These are phyloP conservation scores for Epizoanthus stellaris DNA, from an alignment of 92 coral and sea anemone species.

Conservation along the genomic window DNA sequence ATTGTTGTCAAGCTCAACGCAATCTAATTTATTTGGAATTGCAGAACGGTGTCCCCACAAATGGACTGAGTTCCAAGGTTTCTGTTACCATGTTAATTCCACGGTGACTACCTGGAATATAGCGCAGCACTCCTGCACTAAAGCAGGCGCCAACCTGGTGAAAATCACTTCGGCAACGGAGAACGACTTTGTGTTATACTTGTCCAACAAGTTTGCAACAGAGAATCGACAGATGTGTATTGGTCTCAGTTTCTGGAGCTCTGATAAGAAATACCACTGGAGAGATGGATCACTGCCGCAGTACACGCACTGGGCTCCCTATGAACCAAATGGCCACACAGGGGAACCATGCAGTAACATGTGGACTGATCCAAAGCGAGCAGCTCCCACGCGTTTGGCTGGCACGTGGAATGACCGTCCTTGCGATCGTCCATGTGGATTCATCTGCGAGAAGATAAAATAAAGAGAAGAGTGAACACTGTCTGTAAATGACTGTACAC, in stretches of 20 bases:
- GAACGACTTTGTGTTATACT: not conserved
- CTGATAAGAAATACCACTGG: not conserved
- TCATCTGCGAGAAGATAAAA: not conserved
- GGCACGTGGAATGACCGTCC: conserved; percentile 28
- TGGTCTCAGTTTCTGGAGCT: not conserved
- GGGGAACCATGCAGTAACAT: conserved; percentile 17
- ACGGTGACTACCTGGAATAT: no score
- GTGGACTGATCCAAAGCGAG: conserved; percentile 7
- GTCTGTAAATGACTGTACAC: no score
- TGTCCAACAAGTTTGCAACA: not conserved
- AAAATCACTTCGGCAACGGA: not conserved
- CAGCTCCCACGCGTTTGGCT: not conserved
- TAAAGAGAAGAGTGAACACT: not conserved
- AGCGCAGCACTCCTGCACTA: no score
- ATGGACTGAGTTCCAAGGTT: no score
- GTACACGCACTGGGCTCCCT: conserved; percentile 26
- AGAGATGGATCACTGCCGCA: conserved; percentile 19
- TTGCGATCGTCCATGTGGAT: not conserved
- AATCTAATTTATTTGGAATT: no score
- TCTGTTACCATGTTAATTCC: no score
- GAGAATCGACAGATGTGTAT: not conserved
- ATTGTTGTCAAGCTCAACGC: no score
- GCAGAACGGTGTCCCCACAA: no score
- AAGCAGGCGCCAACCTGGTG: not conserved
- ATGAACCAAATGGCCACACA: conserved; percentile 18